These are phyloP conservation scores for Pinna nobilis DNA, from an alignment of 1,140 invertebrate species.

Conservation along the genomic window DNA sequence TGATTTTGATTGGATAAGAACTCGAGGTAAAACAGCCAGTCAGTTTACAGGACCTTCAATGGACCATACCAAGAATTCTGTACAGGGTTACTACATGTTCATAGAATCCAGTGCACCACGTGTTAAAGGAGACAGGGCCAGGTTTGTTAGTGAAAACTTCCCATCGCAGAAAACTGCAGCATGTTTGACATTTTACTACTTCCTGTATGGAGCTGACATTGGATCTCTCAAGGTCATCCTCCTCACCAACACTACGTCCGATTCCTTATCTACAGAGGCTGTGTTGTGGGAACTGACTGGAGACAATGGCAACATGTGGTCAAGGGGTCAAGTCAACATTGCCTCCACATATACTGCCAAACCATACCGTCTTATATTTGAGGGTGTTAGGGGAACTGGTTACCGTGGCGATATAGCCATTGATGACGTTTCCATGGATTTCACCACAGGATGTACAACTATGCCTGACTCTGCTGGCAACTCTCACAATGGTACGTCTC, in stretches of 20 bases:
- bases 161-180: slow-evolving; percentile 34
- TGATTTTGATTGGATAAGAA: slow-evolving; percentile 67
- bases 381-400: slow-evolving; percentile 57
- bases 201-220: slow-evolving; percentile 67
- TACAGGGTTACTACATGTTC: slow-evolving; percentile 50
- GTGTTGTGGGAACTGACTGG: slow-evolving; percentile 56
- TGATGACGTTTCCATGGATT: slow-evolving; percentile 52
- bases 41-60: slow-evolving; percentile 70
- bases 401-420: slow-evolving; percentile 62
- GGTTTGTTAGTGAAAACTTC: slow-evolving; percentile 49
- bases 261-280: slow-evolving; percentile 52
- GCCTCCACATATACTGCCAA: slow-evolving; percentile 53
- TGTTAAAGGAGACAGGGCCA: slow-evolving; percentile 49
- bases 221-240: slow-evolving; percentile 58
- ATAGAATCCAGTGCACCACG: slow-evolving; percentile 59
- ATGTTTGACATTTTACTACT: slow-evolving; percentile 65
- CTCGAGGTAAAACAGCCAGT: slow-evolving; percentile 68
- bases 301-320: slow-evolving; percentile 52
- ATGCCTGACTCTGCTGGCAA: slow-evolving; percentile 40
- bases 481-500: slow-evolving; percentile 1
- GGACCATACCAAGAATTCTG: slow-evolving; percentile 62
- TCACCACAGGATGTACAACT: slow-evolving; percentile 33
- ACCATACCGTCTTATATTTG: slow-evolving; percentile 61
- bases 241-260: slow-evolving; percentile 46
- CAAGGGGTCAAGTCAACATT: slow-evolving; percentile 56